Percentiles rank a stretch among this genome's conserved stretches.
Conservation (phyloP, 2,888 invertebrate genomes). For the Pollenia angustigena region DNA sequence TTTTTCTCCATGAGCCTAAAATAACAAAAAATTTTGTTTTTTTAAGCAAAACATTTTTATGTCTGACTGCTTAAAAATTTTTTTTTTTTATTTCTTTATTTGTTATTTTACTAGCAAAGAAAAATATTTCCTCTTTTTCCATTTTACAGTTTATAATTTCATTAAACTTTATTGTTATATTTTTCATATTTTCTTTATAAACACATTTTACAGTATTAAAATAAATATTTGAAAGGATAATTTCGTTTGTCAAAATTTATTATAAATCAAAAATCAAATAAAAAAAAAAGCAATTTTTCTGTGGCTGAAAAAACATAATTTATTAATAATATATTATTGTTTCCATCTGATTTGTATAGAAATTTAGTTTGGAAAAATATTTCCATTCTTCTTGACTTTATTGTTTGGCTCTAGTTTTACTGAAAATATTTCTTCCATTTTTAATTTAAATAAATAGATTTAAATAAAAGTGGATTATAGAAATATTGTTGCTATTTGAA, state of each 20-base stretch:
- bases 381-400: conserved; percentile 53
- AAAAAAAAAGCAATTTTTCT: too few species aligned
- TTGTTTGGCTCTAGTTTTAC: conserved; percentile 45
- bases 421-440: conserved; percentile 19
- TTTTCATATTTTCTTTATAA: conserved; percentile 60
- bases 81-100: conserved; percentile 31
- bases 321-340: conserved; percentile 26
- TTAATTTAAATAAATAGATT: conserved; percentile 4
- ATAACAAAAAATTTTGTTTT: conserved; percentile 50
- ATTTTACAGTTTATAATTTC: conserved; percentile 2
- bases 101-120: conserved; percentile 31
- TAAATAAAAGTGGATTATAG: neutral
- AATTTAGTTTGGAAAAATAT: conserved; percentile 3
- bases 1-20: conserved; percentile 39
- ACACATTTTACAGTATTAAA: conserved; percentile 50
- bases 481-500: neutral
- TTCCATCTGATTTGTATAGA: neutral
- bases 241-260: neutral
- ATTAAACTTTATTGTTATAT: conserved; percentile 22
- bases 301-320: conserved; percentile 56
- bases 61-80: conserved; percentile 7
- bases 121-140: conserved; percentile 12
- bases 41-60: conserved; percentile 12
- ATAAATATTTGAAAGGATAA: conserved; percentile 21
- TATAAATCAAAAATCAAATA: neutral